phyloP scores from a whole-genome alignment of 2,888 invertebrate species.

The Agrochola lota region DNA sequence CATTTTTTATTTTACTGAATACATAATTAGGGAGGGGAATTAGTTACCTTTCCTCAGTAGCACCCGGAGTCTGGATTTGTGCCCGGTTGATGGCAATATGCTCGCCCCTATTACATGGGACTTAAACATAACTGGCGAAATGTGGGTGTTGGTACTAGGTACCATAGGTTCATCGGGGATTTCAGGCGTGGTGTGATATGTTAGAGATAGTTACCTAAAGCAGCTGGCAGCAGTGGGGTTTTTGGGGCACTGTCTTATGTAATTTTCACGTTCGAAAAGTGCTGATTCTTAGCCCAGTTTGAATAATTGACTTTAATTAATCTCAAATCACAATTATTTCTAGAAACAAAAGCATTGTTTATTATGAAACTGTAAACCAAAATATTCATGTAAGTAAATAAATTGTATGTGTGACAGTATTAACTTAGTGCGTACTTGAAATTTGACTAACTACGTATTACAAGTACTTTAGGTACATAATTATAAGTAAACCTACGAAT shows the following conservation, averaged over 20 bases:
- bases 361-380: constrained; percentile 57
- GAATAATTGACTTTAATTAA: too few species aligned
- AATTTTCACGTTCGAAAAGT: too few species aligned
- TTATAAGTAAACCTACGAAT: neutral
- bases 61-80: neutral
- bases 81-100: neutral
- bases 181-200: neutral
- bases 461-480: neutral
- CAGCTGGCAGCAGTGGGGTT: too few species aligned
- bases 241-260: too few species aligned
- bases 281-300: too few species aligned
- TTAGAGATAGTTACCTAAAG: neutral
- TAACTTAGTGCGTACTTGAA: constrained; percentile 39
- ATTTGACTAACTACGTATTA: constrained; percentile 22
- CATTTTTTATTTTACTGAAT: too few species aligned
- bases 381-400: constrained; percentile 36
- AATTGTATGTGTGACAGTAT: constrained; percentile 17
- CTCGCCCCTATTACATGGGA: neutral
- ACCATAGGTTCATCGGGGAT: too few species aligned
- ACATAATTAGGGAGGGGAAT: too few species aligned
- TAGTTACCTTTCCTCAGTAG: too few species aligned
- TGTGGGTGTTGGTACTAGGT: neutral
- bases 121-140: neutral
- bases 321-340: constrained; percentile 7
- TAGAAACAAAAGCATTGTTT: constrained; percentile 42